Evolutionary conservation across 2,797 vertebrate genomes (phyloP).

Genomic region (Hirundo rustica): DNA sequence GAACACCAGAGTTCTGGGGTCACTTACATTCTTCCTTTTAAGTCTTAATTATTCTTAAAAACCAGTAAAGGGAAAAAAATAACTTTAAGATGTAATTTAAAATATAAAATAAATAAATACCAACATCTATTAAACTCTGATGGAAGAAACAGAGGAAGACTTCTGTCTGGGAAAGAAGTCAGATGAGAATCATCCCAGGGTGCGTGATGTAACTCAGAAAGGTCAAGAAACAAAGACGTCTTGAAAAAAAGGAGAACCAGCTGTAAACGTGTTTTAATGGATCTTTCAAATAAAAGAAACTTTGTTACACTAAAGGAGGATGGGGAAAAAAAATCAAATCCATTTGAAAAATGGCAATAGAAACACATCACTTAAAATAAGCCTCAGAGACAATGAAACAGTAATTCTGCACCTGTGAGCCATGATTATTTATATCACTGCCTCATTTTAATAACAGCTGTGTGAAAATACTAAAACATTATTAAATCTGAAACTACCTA

Average conservation of each 20-base stretch:
- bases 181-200: constrained; percentile 12
- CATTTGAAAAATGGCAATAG: background rate
- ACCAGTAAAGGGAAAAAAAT: fast-evolving
- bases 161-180: constrained; percentile 5
- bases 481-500: constrained; percentile 13
- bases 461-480: background rate
- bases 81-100: background rate
- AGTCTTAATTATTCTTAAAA: background rate
- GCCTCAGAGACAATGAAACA: background rate
- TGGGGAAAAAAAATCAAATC: background rate
- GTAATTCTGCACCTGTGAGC: background rate
- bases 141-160: background rate
- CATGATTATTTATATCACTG: background rate
- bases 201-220: background rate
- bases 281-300: background rate
- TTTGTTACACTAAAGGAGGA: background rate
- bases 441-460: constrained; percentile 1
- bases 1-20: background rate
- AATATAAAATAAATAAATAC: background rate
- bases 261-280: background rate
- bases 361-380: background rate
- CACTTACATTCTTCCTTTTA: background rate
- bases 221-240: background rate
- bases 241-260: background rate
- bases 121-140: background rate